Evolutionary conservation across 1,140 invertebrate species (phyloP).

Genomic region (Delia radicum): DNA sequence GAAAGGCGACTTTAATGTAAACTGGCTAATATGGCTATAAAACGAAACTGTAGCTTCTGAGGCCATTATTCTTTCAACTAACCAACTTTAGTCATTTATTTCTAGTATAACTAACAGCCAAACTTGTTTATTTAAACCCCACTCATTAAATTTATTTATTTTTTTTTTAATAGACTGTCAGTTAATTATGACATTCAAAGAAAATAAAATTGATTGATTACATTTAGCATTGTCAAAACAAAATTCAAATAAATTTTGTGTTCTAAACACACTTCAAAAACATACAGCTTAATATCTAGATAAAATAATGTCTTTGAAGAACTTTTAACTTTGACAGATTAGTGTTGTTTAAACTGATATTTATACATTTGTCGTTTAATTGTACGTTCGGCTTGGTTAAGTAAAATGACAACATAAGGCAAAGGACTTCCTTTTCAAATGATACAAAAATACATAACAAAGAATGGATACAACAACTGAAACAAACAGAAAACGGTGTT

Average conservation of each 20-base stretch:
- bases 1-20: no score
- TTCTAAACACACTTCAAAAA: background rate
- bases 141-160: no score
- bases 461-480: background rate
- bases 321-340: conserved; percentile 51
- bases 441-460: no score
- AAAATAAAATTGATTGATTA: conserved; percentile 30
- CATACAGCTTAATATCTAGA: background rate
- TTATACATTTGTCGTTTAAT: background rate
- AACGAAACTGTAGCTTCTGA: no score
- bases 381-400: background rate
- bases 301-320: conserved; percentile 13
- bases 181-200: background rate
- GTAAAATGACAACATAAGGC: conserved; percentile 4
- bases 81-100: no score
- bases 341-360: conserved; percentile 8
- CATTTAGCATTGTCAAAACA: background rate
- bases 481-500: background rate
- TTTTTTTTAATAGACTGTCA: background rate
- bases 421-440: background rate
- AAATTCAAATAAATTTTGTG: no score
- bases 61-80: no score
- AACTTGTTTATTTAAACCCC: no score
- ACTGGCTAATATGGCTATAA: no score
- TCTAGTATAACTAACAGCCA: no score